Base-by-base conservation (phyloP, 2,888 invertebrate species). In the Eristalinus aeneus region DNA sequence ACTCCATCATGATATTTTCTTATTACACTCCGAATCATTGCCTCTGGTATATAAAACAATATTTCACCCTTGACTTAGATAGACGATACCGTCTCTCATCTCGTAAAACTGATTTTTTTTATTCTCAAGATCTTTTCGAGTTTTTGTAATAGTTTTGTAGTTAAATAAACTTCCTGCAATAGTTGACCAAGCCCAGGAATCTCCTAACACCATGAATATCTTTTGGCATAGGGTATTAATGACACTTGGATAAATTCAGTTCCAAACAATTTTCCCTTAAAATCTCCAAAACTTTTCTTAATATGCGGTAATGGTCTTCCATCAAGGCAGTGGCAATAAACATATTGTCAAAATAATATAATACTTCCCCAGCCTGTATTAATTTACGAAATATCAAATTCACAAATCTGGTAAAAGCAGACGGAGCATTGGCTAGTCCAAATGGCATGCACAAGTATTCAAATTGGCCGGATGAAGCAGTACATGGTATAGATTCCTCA, bases 361-460 rank as follows among this genome's bases (percentile, higher is more conserved):
- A 32, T 22, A 88, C 89, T 12, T 81, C 60, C 11, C 12, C 53
- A 63, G 16, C 58, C 23, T 36, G 56, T 60, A 75, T 64, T 34
- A 79, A 46, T 6, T 54, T 63, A 39, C 74, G 68, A 34, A 74
- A 58, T 2, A 60, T 53, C 39, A 56, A 60, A 73, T 60, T 68
- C 4, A 91, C 89, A 60, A 89, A 68, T 23, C 89, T 64, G 73
- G 90, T 90, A 85, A 90, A 91, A 27, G 36, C 36, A 36, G 46
- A 20, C 91, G 92, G 2, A 90, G 90, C 89, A 91, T 36, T 22
- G 56, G 12, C 20, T 34, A 58, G 36, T 58, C 58, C 36, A 36
- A 36, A 36, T 11, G 36, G 36, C 36, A 36, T 36, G 36, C 36
- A 11, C 11, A 36, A 36, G 32, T 60, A 80, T 89, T 5, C 87